These are phyloP conservation scores for Zapus hudsonius DNA, from an alignment of 2,113 vertebrate species.

Conservation along the genomic window DNA sequence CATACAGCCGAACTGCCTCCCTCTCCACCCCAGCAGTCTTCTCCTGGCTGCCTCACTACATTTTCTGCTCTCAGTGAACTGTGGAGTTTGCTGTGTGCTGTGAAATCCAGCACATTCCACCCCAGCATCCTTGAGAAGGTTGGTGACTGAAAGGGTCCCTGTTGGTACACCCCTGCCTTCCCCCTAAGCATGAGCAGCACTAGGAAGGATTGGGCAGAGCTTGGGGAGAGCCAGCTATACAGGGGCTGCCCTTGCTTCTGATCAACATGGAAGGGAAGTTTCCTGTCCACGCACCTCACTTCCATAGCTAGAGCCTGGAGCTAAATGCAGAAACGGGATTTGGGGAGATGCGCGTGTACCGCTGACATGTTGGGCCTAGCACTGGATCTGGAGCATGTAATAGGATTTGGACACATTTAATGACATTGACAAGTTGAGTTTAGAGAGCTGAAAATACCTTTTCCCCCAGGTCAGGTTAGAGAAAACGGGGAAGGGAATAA, in stretches of 20 bases:
- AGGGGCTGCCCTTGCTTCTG: not conserved
- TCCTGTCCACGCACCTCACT: not conserved
- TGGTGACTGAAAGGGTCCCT: not conserved
- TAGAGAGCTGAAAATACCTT: constrained; percentile 75
- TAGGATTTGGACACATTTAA: constrained; percentile 78
- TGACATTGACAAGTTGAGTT: constrained; percentile 72
- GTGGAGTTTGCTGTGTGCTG: not conserved
- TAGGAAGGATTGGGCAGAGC: not conserved
- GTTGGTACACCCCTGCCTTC: too few relatives aligned
- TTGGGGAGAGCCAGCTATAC: not conserved
- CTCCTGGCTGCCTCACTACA: too few relatives aligned
- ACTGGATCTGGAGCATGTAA: constrained; percentile 73
- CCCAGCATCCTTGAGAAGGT: not conserved
- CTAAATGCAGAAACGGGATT: not conserved
- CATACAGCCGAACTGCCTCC: not conserved
- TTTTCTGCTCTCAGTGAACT: not conserved
- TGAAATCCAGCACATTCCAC: not conserved
- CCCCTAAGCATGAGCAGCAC: not conserved
- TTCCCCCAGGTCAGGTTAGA: constrained; percentile 12
- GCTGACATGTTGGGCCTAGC: not conserved
- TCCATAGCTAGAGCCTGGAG: not conserved
- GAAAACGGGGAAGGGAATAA: constrained; percentile 52
- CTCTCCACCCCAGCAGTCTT: not conserved
- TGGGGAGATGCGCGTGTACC: not conserved
- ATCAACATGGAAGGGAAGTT: not conserved